Evolutionary conservation across 2,888 invertebrate genomes (phyloP), one percentile per base, ranked within the genome.

Genomic region (Pollenia amentaria): DNA sequence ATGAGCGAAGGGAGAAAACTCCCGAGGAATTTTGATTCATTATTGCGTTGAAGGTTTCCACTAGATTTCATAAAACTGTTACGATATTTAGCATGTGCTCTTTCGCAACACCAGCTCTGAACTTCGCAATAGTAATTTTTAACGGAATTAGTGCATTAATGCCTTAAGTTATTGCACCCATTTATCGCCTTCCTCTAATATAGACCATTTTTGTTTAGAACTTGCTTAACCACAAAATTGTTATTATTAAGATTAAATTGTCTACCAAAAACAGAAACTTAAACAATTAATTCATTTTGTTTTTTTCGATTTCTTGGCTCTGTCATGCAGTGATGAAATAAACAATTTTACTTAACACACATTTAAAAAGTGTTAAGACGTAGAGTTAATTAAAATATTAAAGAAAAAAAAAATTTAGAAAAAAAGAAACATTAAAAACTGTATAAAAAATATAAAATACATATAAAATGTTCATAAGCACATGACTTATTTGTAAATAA

Each of bases 371-470:
- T 65, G 51, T 57, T 72, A 78, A 78, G 72, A 57, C 64, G 40
- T 9, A 44, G 51, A 73, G 18, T 73, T 84, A 84, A 84, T 84
- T 84, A 84, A 84, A 84, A 78, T 77, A 73, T 78, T 57, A 76
- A 53, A 70, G 38, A 12, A 12, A 21, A 55, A 60, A 53, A 29
- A 44, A 12, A 21, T 42, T 65, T 4, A 29, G 29, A 14, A 57
- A 38, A 55, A 11, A 51, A 11, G 8, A n/a, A 53, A 42, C 40
- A 64, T 1, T 44, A 14, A 48, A 48, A 78, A 55, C 7, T 10
- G 6, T 29, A 42, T 16, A 62, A 38, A 62, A 38, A 2, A 9
- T n/a, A n/a, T n/a, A 44, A 65, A 55, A 12, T 40, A 46, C 14
- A 29, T 21, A 10, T 53, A 64, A 80, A 80, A 64, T 62, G 9